phyloP scores from a whole-genome alignment of 2,113 vertebrate genomes.

The Thryonomys swinderianus region DNA sequence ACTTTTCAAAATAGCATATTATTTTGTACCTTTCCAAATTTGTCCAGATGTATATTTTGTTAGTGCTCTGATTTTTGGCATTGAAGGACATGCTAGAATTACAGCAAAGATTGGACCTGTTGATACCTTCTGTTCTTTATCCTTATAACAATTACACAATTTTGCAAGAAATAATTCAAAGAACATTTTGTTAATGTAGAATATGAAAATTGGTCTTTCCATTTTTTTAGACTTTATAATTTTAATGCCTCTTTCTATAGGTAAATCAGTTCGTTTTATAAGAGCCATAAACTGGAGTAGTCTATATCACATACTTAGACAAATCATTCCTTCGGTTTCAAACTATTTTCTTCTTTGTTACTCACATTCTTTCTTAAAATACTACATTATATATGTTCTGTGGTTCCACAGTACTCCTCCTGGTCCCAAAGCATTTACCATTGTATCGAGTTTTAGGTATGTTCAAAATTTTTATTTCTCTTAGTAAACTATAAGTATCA shows the following conservation, averaged over 20 bases:
- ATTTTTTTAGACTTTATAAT: conserved; percentile 31
- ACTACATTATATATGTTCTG: background rate
- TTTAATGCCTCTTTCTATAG: background rate
- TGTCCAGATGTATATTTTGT: background rate
- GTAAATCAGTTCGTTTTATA: background rate
- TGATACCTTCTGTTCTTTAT: background rate
- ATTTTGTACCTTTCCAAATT: background rate
- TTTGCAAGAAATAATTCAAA: conserved; percentile 37
- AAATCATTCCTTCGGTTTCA: background rate
- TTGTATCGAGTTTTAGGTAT: conserved; percentile 35
- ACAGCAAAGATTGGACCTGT: background rate
- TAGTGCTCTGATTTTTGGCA: conserved; percentile 40
- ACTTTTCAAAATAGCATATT: conserved; percentile 21
- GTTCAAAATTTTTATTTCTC: background rate
- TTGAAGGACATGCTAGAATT: background rate
- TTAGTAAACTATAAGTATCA: background rate
- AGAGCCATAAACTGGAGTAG: conserved; percentile 15
- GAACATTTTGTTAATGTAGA: conserved; percentile 32
- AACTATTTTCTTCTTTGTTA: conserved; percentile 12
- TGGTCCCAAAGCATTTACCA: background rate
- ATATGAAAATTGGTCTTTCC: conserved; percentile 14
- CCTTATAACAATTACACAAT: background rate
- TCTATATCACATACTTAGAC: background rate
- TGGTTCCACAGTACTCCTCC: background rate
- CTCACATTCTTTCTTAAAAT: conserved; percentile 8